Evolutionary conservation across 1,140 invertebrate species (phyloP).

Genomic region (Ruditapes philippinarum): DNA sequence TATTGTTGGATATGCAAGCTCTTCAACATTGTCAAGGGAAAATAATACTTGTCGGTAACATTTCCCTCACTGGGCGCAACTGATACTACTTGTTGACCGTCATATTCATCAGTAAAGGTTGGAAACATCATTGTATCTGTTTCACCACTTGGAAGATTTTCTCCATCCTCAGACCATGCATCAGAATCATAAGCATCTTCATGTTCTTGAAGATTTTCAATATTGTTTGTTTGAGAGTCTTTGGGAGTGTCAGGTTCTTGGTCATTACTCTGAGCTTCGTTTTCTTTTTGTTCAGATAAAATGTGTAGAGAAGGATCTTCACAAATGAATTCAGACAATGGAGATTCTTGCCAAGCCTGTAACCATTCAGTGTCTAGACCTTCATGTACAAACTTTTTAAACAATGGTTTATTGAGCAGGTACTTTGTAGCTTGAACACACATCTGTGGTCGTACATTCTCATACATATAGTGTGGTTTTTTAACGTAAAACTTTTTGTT

Average conservation of each 20-base stretch:
- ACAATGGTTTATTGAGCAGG: constrained; percentile 56
- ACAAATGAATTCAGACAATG: not conserved
- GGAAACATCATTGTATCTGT: constrained; percentile 26
- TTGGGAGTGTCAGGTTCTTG: not conserved
- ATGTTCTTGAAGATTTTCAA: not conserved
- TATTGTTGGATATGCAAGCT: constrained; percentile 21
- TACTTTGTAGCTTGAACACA: constrained; percentile 50
- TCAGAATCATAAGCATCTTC: not conserved
- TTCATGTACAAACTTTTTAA: constrained; percentile 36
- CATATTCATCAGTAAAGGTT: not conserved
- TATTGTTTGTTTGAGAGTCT: not conserved
- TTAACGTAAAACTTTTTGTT: too few species aligned
- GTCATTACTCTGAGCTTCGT: not conserved
- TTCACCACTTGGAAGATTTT: not conserved
- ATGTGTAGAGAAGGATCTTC: not conserved
- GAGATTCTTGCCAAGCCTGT: not conserved
- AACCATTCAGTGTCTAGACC: constrained; percentile 50
- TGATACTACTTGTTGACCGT: not conserved
- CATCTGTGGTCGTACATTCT: constrained; percentile 65
- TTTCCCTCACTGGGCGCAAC: constrained; percentile 44
- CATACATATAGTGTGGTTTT: constrained; percentile 53
- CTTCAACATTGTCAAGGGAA: not conserved
- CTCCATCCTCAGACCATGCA: constrained; percentile 20
- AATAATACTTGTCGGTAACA: not conserved
- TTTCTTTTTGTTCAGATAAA: not conserved